Base-by-base conservation (phyloP, 2,113 vertebrate genomes). In the Thamnophis sirtalis region DNA sequence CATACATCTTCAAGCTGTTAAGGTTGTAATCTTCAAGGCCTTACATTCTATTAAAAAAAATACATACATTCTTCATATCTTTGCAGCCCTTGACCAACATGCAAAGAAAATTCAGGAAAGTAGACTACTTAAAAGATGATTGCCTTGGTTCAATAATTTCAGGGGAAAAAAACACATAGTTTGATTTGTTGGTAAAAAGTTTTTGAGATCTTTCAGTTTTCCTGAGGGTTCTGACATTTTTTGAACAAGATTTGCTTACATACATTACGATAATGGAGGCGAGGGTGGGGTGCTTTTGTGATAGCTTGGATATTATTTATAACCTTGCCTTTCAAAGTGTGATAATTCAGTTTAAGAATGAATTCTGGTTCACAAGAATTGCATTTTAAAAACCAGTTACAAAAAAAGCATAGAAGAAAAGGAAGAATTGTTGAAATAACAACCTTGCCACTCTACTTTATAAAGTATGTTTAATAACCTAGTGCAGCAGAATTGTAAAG, bases 241-340 rank as follows among this genome's bases (percentile, higher is more conserved):
- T 92, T 84, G 90, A 90, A 92, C 86, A 86, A 73, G n/a, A 38
- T 38, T 38, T 73, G n/a, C n/a, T 73, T 33, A 38, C 6, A 7
- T 38, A 73, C 15, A 33, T 38, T 73, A 38, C 2, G 2, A 38
- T 73, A 73, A 73, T 38, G n/a, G 15, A 38, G n/a, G 92, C 91
- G 43, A 85, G 21, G 19, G 43, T 84, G 84, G 43, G 5, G 15
- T 73, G 15, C 2, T 73, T 0, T 2, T 90, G 26, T 49, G 88
- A 89, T 88, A 89, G 56, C 51, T 58, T 56, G 91, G 94, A 91
- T 92, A 93, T 43, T 92, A 60, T 55, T 48, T 91, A 56, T 84
- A 89, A 94, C 54, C 43, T 48, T 84, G 85, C 13, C 4, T 93
- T 93, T 95, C 68, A 91, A 0, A 2, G 15, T 8, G 94, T 94